Evolutionary conservation across 1,140 invertebrate genomes (phyloP).

Genomic region (Drosophila virilis): DNA sequence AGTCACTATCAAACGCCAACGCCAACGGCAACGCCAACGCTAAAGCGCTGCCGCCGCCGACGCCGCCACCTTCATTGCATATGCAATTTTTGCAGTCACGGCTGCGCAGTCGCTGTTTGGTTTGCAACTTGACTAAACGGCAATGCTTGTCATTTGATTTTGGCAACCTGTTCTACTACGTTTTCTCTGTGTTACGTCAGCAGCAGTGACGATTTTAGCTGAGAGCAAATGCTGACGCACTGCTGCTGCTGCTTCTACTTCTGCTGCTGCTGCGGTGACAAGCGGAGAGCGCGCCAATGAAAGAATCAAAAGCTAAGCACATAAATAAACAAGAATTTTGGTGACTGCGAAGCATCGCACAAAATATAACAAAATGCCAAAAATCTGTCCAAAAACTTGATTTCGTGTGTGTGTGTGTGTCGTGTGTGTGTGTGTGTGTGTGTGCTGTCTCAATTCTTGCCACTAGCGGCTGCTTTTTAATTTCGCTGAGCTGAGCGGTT

Average conservation of each 20-base stretch:
- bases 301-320: slow-evolving; percentile 24
- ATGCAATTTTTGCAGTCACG: slow-evolving; percentile 22
- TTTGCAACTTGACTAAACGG: slow-evolving; percentile 32
- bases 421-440: slow-evolving; percentile 8
- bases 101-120: slow-evolving; percentile 2
- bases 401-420: slow-evolving; percentile 10
- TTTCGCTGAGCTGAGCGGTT: slow-evolving; percentile 64
- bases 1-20: slow-evolving; percentile 20
- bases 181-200: slow-evolving; percentile 54
- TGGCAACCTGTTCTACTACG: slow-evolving; percentile 58
- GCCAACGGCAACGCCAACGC: slow-evolving; percentile 17
- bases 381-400: slow-evolving; percentile 23
- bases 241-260: not conserved
- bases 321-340: slow-evolving; percentile 43
- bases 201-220: not conserved
- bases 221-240: not conserved
- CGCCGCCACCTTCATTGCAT: slow-evolving; percentile 13
- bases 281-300: slow-evolving; percentile 33
- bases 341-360: slow-evolving; percentile 9
- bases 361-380: slow-evolving; percentile 16
- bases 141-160: slow-evolving; percentile 33
- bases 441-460: slow-evolving; percentile 17
- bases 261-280: slow-evolving; percentile 14
- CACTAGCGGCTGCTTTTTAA: slow-evolving; percentile 41
- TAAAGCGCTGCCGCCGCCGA: not conserved